phyloP scores from a whole-genome alignment of 1,140 invertebrate species.

The Trichomalopsis sarcophagae region DNA sequence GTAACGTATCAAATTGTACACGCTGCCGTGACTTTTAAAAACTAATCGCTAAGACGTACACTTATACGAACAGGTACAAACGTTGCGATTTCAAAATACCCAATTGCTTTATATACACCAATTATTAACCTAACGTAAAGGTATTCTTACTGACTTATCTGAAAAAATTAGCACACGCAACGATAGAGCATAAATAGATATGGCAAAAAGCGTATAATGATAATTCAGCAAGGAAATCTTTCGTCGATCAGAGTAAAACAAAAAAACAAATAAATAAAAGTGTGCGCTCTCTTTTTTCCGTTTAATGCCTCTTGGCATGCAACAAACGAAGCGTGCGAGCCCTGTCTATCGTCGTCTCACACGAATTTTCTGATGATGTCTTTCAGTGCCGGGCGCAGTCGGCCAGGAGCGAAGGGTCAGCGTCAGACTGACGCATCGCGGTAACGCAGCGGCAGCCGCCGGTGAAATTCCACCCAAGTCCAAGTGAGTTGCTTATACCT shows the following conservation, averaged over 20 bases:
- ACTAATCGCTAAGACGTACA: background rate
- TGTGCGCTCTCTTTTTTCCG: slow-evolving; percentile 31
- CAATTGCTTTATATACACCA: slow-evolving; percentile 22
- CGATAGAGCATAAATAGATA: background rate
- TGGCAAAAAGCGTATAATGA: background rate
- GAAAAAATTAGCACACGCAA: background rate
- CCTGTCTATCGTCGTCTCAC: background rate
- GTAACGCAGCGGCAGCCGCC: slow-evolving; percentile 62
- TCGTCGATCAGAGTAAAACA: background rate
- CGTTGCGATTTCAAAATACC: slow-evolving; percentile 22
- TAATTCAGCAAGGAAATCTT: slow-evolving; percentile 20
- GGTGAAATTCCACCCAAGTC: slow-evolving; percentile 70
- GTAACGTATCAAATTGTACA: background rate
- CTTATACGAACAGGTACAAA: background rate
- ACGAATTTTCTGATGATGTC: slow-evolving; percentile 54
- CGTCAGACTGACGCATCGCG: slow-evolving; percentile 71
- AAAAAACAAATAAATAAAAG: background rate
- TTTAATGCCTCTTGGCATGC: slow-evolving; percentile 28
- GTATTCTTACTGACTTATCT: slow-evolving; percentile 14
- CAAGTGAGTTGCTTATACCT: slow-evolving; percentile 71
- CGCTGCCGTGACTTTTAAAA: background rate
- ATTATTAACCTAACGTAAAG: background rate
- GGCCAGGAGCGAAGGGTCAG: slow-evolving; percentile 73
- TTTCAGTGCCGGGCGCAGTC: slow-evolving; percentile 69
- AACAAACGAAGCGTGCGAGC: background rate